Percentiles rank a stretch among this genome's conserved stretches.
Evolutionary conservation across 2,797 vertebrate genomes (phyloP).

Genomic region (Uromys caudimaculatus): DNA sequence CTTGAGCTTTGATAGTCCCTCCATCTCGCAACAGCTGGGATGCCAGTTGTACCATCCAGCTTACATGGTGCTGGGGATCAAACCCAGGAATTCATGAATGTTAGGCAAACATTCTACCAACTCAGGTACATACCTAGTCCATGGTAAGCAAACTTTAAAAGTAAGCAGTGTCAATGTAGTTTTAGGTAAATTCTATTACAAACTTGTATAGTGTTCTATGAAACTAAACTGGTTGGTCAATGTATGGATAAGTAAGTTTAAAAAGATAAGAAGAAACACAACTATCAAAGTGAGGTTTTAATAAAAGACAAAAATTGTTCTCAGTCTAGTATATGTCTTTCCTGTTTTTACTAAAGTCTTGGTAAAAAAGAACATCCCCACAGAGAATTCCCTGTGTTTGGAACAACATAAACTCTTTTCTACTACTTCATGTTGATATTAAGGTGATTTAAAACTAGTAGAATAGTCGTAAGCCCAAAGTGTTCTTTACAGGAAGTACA

Average conservation of each 20-base stretch:
- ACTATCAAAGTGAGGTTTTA: not conserved
- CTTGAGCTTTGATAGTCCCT: not conserved
- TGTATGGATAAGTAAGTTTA: not conserved
- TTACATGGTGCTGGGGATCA: not conserved
- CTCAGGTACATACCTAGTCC: not conserved
- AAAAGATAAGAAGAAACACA: not conserved
- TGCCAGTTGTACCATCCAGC: not conserved
- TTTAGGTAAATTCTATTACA: not conserved
- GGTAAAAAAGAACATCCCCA: not conserved
- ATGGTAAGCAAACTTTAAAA: constrained; percentile 10
- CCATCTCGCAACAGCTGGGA: not conserved
- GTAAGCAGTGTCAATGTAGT: not conserved
- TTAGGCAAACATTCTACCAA: not conserved
- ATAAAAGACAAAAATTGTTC: not conserved
- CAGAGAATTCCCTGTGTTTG: not conserved
- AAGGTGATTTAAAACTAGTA: not conserved
- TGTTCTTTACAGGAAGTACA: not conserved
- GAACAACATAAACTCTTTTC: not conserved
- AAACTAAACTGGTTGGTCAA: not conserved
- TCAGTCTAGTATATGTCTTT: not conserved
- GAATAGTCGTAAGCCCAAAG: not conserved
- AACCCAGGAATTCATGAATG: not conserved
- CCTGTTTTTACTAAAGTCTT: not conserved
- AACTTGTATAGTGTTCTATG: not conserved
- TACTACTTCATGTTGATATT: not conserved